A percentile compares a stretch with the other conserved stretches of the same genome.
Evolutionary conservation across 2,113 vertebrate genomes (phyloP).

Genomic region (Cyanoliseus patagonus): DNA sequence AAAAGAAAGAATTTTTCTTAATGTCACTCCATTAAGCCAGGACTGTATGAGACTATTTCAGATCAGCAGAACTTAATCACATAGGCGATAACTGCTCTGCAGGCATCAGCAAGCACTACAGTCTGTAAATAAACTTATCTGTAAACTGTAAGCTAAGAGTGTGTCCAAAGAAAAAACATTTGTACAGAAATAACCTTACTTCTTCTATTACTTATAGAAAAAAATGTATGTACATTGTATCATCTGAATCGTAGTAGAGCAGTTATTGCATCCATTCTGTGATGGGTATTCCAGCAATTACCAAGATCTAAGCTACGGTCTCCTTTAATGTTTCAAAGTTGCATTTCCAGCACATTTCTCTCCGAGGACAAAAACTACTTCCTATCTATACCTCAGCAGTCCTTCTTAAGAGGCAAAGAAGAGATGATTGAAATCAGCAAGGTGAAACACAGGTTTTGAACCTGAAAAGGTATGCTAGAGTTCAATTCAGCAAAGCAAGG

Average conservation of each 20-base stretch:
- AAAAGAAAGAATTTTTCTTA: background rate
- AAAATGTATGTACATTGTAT: background rate
- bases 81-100: background rate
- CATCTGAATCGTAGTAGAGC: background rate
- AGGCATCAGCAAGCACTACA: background rate
- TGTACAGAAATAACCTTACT: background rate
- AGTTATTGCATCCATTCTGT: background rate
- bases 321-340: background rate
- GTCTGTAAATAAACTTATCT: background rate
- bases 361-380: background rate
- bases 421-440: background rate
- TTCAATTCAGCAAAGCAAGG: fast-evolving
- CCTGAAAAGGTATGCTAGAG: background rate
- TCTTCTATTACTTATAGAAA: background rate
- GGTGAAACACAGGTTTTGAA: background rate
- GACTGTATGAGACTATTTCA: background rate
- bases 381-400: background rate
- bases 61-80: background rate
- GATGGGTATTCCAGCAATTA: background rate
- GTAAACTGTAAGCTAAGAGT: background rate
- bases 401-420: background rate
- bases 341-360: background rate
- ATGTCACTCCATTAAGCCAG: background rate
- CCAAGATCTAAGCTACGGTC: background rate
- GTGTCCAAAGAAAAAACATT: background rate